phyloP scores from a whole-genome alignment of 2,797 vertebrate species.

The Melanotaenia parkinsoni region DNA sequence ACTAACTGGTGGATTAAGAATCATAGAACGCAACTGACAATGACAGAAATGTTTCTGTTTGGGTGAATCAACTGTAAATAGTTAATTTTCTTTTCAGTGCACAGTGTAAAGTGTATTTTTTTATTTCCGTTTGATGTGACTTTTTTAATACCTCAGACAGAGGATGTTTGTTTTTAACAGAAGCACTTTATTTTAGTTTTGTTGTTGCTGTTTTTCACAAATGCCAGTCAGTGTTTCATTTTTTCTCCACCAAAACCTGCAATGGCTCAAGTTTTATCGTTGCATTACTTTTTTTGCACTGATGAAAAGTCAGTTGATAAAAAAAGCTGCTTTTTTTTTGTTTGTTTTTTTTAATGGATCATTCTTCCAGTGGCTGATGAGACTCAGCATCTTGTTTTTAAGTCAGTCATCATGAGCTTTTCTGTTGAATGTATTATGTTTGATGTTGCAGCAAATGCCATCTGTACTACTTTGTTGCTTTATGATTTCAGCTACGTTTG shows the following conservation, averaged over 20 bases:
- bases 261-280: slow-evolving; percentile 29
- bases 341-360: slow-evolving; percentile 15
- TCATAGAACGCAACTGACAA: slow-evolving; percentile 38
- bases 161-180: slow-evolving; percentile 85
- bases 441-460: slow-evolving; percentile 63
- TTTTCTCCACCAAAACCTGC: slow-evolving; percentile 42
- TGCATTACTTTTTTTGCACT: slow-evolving; percentile 29
- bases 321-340: slow-evolving; percentile 26
- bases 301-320: slow-evolving; percentile 35
- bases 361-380: slow-evolving; percentile 55
- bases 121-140: slow-evolving; percentile 74
- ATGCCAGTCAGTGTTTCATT: slow-evolving; percentile 86
- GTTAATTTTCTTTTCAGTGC: slow-evolving; percentile 84
- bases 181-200: slow-evolving; percentile 96
- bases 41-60: slow-evolving; percentile 53
- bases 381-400: slow-evolving; percentile 45
- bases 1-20: slow-evolving; percentile 38
- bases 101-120: slow-evolving; percentile 81
- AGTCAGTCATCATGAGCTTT: slow-evolving; percentile 68
- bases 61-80: slow-evolving; percentile 86
- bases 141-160: slow-evolving; percentile 87
- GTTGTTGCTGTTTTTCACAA: slow-evolving; percentile 70
- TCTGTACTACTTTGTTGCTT: slow-evolving; percentile 57
- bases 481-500: slow-evolving; percentile 53
- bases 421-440: slow-evolving; percentile 77